These are phyloP conservation scores for Sussaba pulchella DNA, from an alignment of 2,888 invertebrate genomes.

Conservation along the genomic window DNA sequence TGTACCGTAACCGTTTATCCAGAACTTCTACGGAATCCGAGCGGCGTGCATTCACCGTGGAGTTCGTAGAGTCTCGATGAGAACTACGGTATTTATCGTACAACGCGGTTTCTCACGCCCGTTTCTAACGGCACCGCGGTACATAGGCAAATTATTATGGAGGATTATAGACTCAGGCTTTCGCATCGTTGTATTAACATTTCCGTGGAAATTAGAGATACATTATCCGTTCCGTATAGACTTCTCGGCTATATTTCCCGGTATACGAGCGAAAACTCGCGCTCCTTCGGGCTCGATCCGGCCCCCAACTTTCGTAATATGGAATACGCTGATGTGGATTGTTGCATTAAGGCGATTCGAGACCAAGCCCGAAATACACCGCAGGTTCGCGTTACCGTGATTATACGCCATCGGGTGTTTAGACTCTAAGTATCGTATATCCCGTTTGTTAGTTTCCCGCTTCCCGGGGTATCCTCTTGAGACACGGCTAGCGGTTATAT, in stretches of 20 bases:
- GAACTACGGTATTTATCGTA: constrained; percentile 31
- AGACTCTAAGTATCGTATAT: constrained; percentile 50
- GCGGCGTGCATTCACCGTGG: constrained; percentile 22
- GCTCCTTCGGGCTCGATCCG: neutral
- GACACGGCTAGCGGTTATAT: neutral
- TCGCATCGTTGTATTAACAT: constrained; percentile 11
- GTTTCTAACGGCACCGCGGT: constrained; percentile 1
- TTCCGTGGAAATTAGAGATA: constrained; percentile 8
- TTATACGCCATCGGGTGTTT: constrained; percentile 40
- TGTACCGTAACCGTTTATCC: constrained; percentile 56
- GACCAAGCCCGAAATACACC: neutral
- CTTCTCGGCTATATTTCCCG: neutral
- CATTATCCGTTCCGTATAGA: neutral
- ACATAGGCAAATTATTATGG: constrained; percentile 14
- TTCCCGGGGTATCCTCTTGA: constrained; percentile 44
- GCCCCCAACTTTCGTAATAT: constrained; percentile 6
- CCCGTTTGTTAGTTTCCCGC: constrained; percentile 50
- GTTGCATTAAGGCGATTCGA: constrained; percentile 34
- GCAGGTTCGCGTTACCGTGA: constrained; percentile 38
- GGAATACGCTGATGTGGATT: constrained; percentile 23
- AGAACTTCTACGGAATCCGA: constrained; percentile 38
- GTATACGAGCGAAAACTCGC: neutral
- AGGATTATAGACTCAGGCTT: constrained; percentile 20
- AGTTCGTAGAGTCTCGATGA: constrained; percentile 32
- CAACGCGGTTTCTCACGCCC: constrained; percentile 9